These are phyloP conservation scores for Brachyhypopomus gauderio DNA, from an alignment of 2,113 vertebrate genomes.

Conservation along the genomic window DNA sequence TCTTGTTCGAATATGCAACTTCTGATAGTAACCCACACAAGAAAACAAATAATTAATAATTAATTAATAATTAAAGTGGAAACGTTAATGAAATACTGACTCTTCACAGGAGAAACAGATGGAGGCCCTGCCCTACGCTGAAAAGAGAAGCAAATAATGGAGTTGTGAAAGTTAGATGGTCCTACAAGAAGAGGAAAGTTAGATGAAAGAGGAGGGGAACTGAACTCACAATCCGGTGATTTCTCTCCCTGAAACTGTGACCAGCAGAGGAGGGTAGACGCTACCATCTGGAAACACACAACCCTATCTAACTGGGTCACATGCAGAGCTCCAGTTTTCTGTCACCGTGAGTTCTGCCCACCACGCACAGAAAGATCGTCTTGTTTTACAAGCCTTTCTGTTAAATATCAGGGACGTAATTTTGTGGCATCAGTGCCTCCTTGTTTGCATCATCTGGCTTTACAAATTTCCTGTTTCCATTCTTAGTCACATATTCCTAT, in stretches of 20 bases:
- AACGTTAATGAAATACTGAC: not conserved
- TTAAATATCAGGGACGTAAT: not conserved
- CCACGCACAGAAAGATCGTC: not conserved
- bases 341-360: conserved; percentile 3
- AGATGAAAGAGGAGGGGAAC: not conserved
- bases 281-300: conserved; percentile 51
- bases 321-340: conserved; percentile 19
- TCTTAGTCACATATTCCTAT: not conserved
- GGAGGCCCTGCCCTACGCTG: not conserved
- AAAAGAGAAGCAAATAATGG: not conserved
- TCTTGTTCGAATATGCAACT: no score
- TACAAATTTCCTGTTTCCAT: conserved; percentile 3
- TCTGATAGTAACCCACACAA: no score
- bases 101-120: not conserved
- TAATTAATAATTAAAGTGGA: not conserved
- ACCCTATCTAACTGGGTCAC: conserved; percentile 53
- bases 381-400: conserved; percentile 13
- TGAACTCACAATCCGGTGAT: conserved; percentile 9
- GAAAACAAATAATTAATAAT: no score
- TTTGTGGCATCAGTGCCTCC: not conserved
- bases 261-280: conserved; percentile 38
- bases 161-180: not conserved
- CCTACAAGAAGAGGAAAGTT: not conserved
- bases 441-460: not conserved
- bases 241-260: conserved; percentile 23